Percentiles rank a stretch among this genome's conserved stretches.
These are phyloP conservation scores for Momotus momota DNA, from an alignment of 2,797 vertebrate species.

Conservation along the genomic window DNA sequence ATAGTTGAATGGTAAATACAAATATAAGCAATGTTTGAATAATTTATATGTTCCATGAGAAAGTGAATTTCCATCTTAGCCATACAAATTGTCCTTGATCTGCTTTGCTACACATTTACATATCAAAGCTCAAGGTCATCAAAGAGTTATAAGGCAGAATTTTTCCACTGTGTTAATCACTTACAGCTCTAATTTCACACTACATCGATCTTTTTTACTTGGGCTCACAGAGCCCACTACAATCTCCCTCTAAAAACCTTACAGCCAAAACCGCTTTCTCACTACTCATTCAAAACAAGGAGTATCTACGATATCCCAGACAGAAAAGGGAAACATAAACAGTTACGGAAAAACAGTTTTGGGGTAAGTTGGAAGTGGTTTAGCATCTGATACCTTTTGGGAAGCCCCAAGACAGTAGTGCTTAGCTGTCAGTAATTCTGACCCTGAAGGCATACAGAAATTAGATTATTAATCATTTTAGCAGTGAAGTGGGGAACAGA, in stretches of 20 bases:
- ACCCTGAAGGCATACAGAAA: not conserved
- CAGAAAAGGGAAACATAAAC: not conserved
- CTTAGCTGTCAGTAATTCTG: not conserved
- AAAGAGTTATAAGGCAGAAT: conserved; percentile 69
- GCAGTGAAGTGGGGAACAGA: not conserved
- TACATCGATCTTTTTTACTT: conserved; percentile 49
- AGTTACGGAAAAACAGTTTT: not conserved
- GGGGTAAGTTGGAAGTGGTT: not conserved
- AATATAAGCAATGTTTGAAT: conserved; percentile 38
- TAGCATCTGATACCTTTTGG: not conserved
- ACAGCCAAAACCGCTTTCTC: conserved; percentile 26
- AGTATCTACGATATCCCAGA: not conserved
- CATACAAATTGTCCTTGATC: conserved; percentile 57
- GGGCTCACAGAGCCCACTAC: conserved; percentile 1
- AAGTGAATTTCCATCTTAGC: conserved; percentile 54
- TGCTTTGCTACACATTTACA: conserved; percentile 64
- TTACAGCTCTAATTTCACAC: conserved; percentile 74
- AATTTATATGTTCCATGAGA: conserved; percentile 1
- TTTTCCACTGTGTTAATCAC: conserved; percentile 74
- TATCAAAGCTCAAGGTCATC: conserved; percentile 64
- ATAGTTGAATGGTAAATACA: conserved; percentile 9
- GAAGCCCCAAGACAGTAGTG: not conserved
- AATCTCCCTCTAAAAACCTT: conserved; percentile 21
- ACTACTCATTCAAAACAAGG: not conserved
- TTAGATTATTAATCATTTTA: not conserved